These are phyloP conservation scores for Harpalus rubripes DNA, from an alignment of 2,888 invertebrate species.

Conservation along the genomic window DNA sequence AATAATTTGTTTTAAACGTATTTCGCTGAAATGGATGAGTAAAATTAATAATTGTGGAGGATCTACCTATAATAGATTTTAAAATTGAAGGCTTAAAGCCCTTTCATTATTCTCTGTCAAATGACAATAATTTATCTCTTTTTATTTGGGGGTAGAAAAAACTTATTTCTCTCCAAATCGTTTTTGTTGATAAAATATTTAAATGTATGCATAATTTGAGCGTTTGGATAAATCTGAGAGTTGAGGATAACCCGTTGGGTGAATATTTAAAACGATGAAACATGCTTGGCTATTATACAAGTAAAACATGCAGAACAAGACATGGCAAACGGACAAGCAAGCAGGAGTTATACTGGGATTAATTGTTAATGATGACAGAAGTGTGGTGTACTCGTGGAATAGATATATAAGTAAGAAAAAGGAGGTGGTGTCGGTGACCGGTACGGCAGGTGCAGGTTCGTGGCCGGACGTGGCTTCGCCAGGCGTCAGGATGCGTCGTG, in stretches of 20 bases:
- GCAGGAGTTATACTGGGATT: background rate
- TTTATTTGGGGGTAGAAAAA: background rate
- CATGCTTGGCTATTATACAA: conserved; percentile 3
- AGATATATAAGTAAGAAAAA: background rate
- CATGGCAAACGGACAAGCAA: background rate
- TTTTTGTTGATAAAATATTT: conserved; percentile 1
- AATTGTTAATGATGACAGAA: background rate
- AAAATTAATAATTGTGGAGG: conserved; percentile 6
- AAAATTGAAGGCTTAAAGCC: background rate
- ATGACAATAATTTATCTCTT: conserved; percentile 35
- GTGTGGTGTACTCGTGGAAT: background rate
- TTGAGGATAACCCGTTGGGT: conserved; percentile 13
- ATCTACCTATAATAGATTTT: conserved; percentile 5
- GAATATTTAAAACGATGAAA: conserved; percentile 10
- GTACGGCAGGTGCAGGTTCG: conserved; percentile 30
- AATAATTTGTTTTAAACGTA: too few species aligned
- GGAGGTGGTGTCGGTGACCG: conserved; percentile 39
- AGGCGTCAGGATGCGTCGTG: conserved; percentile 46
- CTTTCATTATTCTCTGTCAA: conserved; percentile 38
- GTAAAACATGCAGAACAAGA: background rate
- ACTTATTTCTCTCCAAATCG: background rate
- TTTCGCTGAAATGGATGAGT: too few species aligned
- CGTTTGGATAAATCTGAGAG: background rate
- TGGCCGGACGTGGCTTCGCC: conserved; percentile 38
- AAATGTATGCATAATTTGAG: conserved; percentile 17